Base-by-base conservation (phyloP, 2,113 vertebrate genomes). In the Ceyx margarethae region DNA sequence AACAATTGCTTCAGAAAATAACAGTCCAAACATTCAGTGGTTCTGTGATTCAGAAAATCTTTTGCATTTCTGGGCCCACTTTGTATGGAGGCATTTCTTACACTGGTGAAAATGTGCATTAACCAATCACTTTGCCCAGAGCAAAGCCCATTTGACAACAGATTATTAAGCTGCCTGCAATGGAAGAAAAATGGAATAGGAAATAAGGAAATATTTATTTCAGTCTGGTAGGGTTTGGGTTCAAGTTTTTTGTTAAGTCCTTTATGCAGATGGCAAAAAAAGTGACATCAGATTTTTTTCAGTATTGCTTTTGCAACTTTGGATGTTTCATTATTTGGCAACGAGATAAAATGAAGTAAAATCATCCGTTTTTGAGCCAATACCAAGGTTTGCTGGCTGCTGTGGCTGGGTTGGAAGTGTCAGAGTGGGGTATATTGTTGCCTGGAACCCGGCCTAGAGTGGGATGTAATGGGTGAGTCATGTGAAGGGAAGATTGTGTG, bases 371-470 rank as follows among this genome's bases (percentile, higher is more conserved):
- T 48, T 64, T 65, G 91, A 87, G 78, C 50, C 87, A 61, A 25
- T 42, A 26, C 42, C 61, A 35, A 26, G 84, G 58, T 68, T 85
- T 91, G 71, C 66, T 90, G 93, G 89, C 89, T 85, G 77, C 93
- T 45, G 89, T 19, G 93, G 71, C 91, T 68, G 78, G 82, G 37
- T 26, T 94, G 87, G 78, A 73, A 76, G 78, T 87, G 85, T 54
- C 13, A 1, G 54, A 92, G 75, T 40, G 73, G 90, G 85, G 85
- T 85, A 56, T 85, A 45, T 57, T 20, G 43, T 48, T 82, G 88
- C 85, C 72, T 91, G 95, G 85, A 78, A 40, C 42, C 28, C 53
- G 65, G 40, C 90, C 81, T 56, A 62, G 56, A 74, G 75, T 84
- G 90, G 90, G 82, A 74, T 60, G 43, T 17, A 77, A 45, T 9